Evolutionary conservation across 2,113 vertebrate genomes (phyloP).

Genomic region (Jaculus jaculus): DNA sequence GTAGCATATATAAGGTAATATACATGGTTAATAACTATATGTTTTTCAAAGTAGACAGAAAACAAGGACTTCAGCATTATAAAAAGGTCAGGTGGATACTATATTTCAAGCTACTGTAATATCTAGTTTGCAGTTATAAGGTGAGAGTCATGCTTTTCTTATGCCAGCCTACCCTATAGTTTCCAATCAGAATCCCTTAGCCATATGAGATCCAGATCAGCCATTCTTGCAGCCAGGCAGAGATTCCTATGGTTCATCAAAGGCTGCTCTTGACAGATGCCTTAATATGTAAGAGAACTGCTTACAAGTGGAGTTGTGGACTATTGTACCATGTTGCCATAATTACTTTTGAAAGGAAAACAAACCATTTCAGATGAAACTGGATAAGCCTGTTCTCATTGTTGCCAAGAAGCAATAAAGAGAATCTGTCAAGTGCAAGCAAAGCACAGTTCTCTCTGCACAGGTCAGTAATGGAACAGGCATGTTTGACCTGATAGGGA

Average conservation of each 20-base stretch:
- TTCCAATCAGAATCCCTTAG: neutral
- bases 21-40: neutral
- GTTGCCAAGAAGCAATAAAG: conserved; percentile 63
- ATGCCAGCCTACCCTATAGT: neutral
- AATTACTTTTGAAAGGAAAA: conserved; percentile 47
- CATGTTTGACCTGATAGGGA: conserved; percentile 20
- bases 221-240: neutral
- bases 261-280: neutral
- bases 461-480: neutral
- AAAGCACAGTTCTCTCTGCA: neutral
- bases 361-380: conserved; percentile 69
- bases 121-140: neutral
- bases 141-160: neutral
- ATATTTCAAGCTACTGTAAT: neutral
- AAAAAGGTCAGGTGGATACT: neutral
- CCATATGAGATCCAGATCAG: neutral
- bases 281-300: neutral
- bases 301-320: neutral
- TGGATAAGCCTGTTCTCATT: conserved; percentile 72
- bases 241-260: neutral
- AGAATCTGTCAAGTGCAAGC: conserved; percentile 57
- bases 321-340: conserved; percentile 15
- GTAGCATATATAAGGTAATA: neutral
- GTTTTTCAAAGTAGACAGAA: conserved; percentile 30
- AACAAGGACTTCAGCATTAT: neutral